A percentile compares a stretch with the other conserved stretches of the same genome.
Evolutionary conservation across 1,140 invertebrate genomes (phyloP).

Genomic region (Drosophila ogumai): DNA sequence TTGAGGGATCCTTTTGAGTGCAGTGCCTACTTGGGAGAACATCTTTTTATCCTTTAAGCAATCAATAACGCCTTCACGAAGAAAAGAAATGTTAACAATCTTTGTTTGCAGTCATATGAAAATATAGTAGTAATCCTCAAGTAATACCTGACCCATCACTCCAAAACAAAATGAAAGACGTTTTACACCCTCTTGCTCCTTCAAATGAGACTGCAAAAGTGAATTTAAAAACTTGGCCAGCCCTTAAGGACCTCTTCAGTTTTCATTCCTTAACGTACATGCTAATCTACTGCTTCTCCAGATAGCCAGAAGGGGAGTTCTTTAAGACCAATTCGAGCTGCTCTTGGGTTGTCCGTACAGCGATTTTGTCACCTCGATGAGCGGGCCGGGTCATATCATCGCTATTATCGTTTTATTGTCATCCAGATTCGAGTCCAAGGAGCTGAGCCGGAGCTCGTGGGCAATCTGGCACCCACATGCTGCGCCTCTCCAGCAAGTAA

Average conservation of each 20-base stretch:
- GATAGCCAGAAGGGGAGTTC: neutral
- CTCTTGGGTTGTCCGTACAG: slow-evolving; percentile 54
- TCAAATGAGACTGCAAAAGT: too few species aligned
- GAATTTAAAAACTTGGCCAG: neutral
- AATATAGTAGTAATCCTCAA: too few species aligned
- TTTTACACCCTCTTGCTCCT: neutral
- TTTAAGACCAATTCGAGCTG: slow-evolving; percentile 23
- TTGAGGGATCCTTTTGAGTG: neutral
- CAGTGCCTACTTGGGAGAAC: too few species aligned
- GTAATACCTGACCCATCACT: neutral
- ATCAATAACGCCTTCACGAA: neutral
- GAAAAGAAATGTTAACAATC: neutral
- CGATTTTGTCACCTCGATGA: slow-evolving; percentile 75
- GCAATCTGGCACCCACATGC: slow-evolving; percentile 80
- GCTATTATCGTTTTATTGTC: slow-evolving; percentile 76
- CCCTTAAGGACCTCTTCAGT: neutral
- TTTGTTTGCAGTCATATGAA: neutral
- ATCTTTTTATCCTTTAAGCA: neutral
- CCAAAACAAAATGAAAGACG: too few species aligned
- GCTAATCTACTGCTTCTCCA: slow-evolving; percentile 37
- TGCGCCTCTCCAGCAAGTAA: slow-evolving; percentile 34
- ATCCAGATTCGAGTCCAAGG: slow-evolving; percentile 36
- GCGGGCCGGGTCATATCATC: slow-evolving; percentile 54
- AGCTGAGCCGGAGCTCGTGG: slow-evolving; percentile 49
- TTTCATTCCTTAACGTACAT: slow-evolving; percentile 34